Conservation (phyloP, 2,888 invertebrate species). For the Hetaerina titia region DNA sequence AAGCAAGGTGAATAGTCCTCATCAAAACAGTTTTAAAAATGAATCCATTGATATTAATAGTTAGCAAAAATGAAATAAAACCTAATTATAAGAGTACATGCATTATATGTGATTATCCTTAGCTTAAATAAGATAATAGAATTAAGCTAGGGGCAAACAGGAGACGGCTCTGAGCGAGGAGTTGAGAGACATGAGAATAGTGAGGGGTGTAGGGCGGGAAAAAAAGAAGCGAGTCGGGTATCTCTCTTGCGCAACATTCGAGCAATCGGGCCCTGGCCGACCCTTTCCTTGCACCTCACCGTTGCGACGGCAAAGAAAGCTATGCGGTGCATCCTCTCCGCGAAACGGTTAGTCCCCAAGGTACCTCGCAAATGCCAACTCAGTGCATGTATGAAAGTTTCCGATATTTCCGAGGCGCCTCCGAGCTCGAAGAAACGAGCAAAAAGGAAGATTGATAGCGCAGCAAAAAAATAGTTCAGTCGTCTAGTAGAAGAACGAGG, state of each 20-base stretch:
- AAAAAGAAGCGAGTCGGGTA: background rate
- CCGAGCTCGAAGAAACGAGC: background rate
- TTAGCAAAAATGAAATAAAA: too few species aligned
- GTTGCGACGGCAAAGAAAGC: constrained; percentile 2
- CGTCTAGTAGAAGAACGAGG: background rate
- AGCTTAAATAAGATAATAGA: too few species aligned
- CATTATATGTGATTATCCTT: too few species aligned
- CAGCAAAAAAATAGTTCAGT: background rate
- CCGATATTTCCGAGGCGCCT: background rate
- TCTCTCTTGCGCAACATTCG: background rate
- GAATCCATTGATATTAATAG: too few species aligned
- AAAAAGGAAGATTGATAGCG: constrained; percentile 27
- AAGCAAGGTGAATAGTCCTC: too few species aligned
- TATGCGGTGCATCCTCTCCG: background rate
- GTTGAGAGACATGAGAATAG: too few species aligned
- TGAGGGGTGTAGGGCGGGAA: too few species aligned
- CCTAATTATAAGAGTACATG: too few species aligned
- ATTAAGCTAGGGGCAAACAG: too few species aligned
- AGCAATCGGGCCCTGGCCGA: background rate
- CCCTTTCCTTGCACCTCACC: background rate
- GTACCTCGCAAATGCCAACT: constrained; percentile 16
- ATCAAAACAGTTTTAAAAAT: too few species aligned
- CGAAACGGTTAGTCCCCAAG: background rate
- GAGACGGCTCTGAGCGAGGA: too few species aligned
- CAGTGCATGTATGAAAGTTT: constrained; percentile 32